Evolutionary conservation across 2,113 vertebrate genomes (phyloP).

Genomic region (Channa argus): DNA sequence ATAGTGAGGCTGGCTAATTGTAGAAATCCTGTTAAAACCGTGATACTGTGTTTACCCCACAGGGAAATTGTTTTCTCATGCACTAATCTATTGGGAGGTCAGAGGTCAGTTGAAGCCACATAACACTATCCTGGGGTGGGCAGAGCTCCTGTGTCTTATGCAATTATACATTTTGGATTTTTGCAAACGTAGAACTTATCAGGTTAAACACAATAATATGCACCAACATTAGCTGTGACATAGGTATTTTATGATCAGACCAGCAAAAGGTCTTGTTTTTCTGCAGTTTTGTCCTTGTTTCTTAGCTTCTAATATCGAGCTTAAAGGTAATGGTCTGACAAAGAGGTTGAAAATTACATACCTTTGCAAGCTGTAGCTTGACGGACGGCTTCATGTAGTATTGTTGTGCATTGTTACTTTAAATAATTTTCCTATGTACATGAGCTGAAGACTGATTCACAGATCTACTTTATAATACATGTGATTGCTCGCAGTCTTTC

Average conservation of each 20-base stretch:
- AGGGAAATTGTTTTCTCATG: neutral
- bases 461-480: neutral
- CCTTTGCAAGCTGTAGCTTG: slow-evolving; percentile 67
- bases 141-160: neutral
- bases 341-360: slow-evolving; percentile 53
- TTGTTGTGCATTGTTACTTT: slow-evolving; percentile 30
- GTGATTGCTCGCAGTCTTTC: slow-evolving; percentile 3
- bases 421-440: neutral
- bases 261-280: neutral
- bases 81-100: slow-evolving; percentile 12
- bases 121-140: neutral
- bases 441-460: neutral
- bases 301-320: neutral
- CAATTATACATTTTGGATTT: neutral
- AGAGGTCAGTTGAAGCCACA: slow-evolving; percentile 15
- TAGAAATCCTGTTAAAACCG: no score
- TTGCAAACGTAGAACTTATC: neutral
- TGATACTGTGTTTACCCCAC: neutral
- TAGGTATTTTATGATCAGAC: neutral
- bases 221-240: neutral
- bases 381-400: slow-evolving; percentile 9
- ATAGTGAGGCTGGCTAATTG: neutral
- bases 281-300: slow-evolving; percentile 12
- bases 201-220: neutral
- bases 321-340: slow-evolving; percentile 15